These are phyloP conservation scores for Yponomeuta evonymella DNA, from an alignment of 2,888 invertebrate species.

Conservation along the genomic window DNA sequence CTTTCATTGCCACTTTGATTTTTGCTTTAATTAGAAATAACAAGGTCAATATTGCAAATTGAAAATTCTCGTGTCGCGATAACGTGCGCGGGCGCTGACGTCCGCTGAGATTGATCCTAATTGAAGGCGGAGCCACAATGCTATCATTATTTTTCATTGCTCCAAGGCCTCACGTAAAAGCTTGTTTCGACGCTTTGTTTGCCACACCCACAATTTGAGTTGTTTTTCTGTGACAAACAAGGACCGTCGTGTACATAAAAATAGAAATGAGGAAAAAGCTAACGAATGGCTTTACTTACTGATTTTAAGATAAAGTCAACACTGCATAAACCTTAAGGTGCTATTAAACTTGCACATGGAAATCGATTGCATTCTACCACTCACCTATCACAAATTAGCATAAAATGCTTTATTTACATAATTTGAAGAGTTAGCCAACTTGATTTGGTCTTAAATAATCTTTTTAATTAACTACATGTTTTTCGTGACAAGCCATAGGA, in stretches of 20 bases:
- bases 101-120: conserved; percentile 39
- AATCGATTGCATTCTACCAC: too few relatives aligned
- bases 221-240: not conserved
- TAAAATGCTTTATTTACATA: too few relatives aligned
- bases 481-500: too few relatives aligned
- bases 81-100: conserved; percentile 32
- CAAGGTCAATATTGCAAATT: conserved; percentile 34
- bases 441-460: too few relatives aligned
- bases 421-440: too few relatives aligned
- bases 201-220: conserved; percentile 2
- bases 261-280: not conserved
- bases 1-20: conserved; percentile 7
- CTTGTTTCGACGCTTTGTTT: not conserved
- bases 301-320: too few relatives aligned
- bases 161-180: conserved; percentile 5
- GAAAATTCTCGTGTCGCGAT: conserved; percentile 30
- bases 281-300: too few relatives aligned
- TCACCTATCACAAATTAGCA: too few relatives aligned
- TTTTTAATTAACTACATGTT: too few relatives aligned
- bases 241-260: not conserved
- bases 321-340: too few relatives aligned
- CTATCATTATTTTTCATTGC: conserved; percentile 5
- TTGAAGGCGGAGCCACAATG: conserved; percentile 9
- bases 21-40: conserved; percentile 5
- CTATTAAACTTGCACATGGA: too few relatives aligned